A percentile compares a stretch with the other conserved stretches of the same genome.
Conservation (phyloP, 1,140 invertebrate genomes). For the Aphaenogaster ashmeadi region DNA sequence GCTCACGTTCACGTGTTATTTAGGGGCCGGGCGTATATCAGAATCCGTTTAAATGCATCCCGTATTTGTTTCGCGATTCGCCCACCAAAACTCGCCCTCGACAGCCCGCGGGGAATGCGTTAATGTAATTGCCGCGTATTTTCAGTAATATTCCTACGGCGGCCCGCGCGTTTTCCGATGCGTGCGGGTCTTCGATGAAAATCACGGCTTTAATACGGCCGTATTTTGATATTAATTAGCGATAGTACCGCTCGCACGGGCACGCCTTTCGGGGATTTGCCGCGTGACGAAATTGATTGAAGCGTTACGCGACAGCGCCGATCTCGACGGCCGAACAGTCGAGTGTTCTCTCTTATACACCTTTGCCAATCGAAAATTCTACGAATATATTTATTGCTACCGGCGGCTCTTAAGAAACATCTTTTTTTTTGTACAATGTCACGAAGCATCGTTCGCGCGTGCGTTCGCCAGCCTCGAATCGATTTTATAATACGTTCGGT, state of each 20-base stretch:
- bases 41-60: conserved; percentile 62
- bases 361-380: background rate
- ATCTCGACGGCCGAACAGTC: background rate
- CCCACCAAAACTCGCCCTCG: conserved; percentile 43
- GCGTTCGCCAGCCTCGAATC: conserved; percentile 40
- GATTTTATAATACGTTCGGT: conserved; percentile 68
- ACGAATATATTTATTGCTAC: conserved; percentile 30
- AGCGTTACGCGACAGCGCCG: background rate
- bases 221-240: conserved; percentile 60
- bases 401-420: background rate
- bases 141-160: conserved; percentile 55
- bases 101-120: conserved; percentile 41
- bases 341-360: background rate
- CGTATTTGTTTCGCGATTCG: conserved; percentile 59
- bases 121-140: conserved; percentile 64
- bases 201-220: conserved; percentile 38
- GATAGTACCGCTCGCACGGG: background rate
- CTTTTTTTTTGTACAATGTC: conserved; percentile 7
- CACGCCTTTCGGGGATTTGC: conserved; percentile 23
- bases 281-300: conserved; percentile 42
- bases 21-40: conserved; percentile 47
- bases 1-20: conserved; percentile 49
- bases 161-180: background rate
- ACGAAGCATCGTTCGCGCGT: conserved; percentile 17
- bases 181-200: conserved; percentile 16